Base-by-base conservation (phyloP, 2,888 invertebrate genomes). In the Cerastis rubricosa region DNA sequence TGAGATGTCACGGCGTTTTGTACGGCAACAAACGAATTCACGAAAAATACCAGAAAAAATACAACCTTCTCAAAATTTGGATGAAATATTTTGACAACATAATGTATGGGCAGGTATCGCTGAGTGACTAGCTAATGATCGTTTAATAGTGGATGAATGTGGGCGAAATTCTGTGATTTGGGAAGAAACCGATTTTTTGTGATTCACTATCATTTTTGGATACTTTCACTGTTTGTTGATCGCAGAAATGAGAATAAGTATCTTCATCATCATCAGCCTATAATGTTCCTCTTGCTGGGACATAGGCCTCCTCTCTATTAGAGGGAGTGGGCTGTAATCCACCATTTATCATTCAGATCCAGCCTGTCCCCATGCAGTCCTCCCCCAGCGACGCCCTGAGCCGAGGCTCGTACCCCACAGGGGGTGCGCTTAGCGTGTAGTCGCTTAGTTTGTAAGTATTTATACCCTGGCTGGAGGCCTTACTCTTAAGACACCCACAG, bases 81-180 rank as follows among this genome's bases (percentile, higher is more conserved):
- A 90, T 92, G 96, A 95, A 96, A 96, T 96, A 96, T 96, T 96
- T 95, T 96, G 96, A 96, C 96, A 96, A 92, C 91, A 94, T 95
- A 96, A 96, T 96, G 94, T 93, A 95, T 94, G 90, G 93, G 91
- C 95, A 94, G 95, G 96, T 94, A 93, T 79, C 88, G 80, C 71
- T 81, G 83, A 77, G 87, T 93, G 94, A 91, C 92, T 88, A 89
- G 91, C 94, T 96, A 96, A 96, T 96, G 94, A 95, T 94, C 80
- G 80, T 91, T 90, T 94, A 95, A 96, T 94, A 91, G 93, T 86
- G 83, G 82, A 88, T 86, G 87, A 87, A 85, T 87, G 85, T 69
- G 68, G 78, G 66, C 59, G 57, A 83, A 87, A 81, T 75, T 78
- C 66, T 61, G 6, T 51, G 65, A 64, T 72, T 64, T 63, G 43